Evolutionary conservation across 2,113 vertebrate genomes (phyloP).

Genomic region (Muntiacus reevesi): DNA sequence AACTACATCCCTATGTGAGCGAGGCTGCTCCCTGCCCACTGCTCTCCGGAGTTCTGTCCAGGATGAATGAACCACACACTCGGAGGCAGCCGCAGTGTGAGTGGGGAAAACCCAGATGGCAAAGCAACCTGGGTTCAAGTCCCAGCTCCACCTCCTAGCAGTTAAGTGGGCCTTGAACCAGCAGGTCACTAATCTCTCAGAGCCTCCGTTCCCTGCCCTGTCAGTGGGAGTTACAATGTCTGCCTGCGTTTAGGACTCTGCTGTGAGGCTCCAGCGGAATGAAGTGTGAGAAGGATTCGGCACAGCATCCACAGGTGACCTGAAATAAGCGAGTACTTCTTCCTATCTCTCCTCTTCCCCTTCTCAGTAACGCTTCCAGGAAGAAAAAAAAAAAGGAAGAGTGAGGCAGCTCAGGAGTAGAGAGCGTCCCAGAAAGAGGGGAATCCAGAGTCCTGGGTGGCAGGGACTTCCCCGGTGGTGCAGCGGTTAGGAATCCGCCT

Average conservation of each 20-base stretch:
- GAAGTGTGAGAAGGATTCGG: background rate
- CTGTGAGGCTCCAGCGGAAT: background rate
- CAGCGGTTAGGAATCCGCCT: background rate
- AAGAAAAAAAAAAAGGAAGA: background rate
- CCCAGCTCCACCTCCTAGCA: background rate
- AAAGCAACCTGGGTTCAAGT: background rate
- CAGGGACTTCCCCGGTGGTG: background rate
- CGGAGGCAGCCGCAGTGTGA: background rate
- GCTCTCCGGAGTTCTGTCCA: background rate
- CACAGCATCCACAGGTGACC: rapidly evolving
- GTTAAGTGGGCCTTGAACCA: background rate
- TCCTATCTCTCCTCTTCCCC: background rate
- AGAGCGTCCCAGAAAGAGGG: background rate
- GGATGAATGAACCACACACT: background rate
- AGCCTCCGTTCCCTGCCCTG: background rate
- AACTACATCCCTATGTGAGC: background rate
- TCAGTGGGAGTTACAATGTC: background rate
- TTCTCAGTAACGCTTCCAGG: background rate
- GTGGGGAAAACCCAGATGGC: background rate
- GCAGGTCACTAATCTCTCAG: background rate
- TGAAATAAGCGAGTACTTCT: background rate
- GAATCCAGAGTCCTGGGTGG: background rate
- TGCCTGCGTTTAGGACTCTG: background rate
- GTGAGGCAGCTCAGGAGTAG: background rate
- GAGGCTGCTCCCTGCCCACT: background rate